A percentile compares a stretch with the other conserved stretches of the same genome.
Conservation (phyloP, 2,113 vertebrate species). For the Salvator merianae region DNA sequence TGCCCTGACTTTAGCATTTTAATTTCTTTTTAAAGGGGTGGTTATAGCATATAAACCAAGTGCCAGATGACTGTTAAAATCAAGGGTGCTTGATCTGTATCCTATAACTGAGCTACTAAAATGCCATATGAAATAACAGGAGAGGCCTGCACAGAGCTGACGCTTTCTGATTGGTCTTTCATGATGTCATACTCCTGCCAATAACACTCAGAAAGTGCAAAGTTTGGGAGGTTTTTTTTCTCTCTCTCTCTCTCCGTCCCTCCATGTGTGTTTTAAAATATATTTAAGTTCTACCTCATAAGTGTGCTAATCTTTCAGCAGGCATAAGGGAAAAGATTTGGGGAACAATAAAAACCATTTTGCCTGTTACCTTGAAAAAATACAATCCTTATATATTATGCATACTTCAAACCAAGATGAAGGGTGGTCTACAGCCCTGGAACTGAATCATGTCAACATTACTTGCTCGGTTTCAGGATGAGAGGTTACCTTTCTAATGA, state of each 20-base stretch:
- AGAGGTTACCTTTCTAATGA: neutral
- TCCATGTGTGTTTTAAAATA: neutral
- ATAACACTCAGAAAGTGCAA: neutral
- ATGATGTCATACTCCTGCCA: neutral
- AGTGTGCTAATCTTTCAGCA: neutral
- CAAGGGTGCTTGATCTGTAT: conserved; percentile 43
- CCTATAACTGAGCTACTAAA: conserved; percentile 26
- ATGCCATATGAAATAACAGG: neutral
- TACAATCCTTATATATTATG: neutral
- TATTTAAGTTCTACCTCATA: neutral
- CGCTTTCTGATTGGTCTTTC: conserved; percentile 21
- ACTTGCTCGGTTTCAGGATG: neutral
- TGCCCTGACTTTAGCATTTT: conserved; percentile 57
- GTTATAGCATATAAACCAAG: conserved; percentile 62
- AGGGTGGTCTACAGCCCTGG: neutral
- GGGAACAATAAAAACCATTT: neutral
- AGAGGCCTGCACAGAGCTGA: neutral
- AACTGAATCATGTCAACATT: neutral
- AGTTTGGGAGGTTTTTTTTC: neutral
- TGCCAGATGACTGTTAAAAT: conserved; percentile 66
- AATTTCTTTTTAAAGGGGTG: conserved; percentile 61
- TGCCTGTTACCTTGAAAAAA: neutral
- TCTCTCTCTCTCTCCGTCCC: neutral
- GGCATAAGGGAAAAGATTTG: neutral
- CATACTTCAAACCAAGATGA: neutral